Evolutionary conservation across 2,113 vertebrate species (phyloP).

Genomic region (Tautogolabrus adspersus): DNA sequence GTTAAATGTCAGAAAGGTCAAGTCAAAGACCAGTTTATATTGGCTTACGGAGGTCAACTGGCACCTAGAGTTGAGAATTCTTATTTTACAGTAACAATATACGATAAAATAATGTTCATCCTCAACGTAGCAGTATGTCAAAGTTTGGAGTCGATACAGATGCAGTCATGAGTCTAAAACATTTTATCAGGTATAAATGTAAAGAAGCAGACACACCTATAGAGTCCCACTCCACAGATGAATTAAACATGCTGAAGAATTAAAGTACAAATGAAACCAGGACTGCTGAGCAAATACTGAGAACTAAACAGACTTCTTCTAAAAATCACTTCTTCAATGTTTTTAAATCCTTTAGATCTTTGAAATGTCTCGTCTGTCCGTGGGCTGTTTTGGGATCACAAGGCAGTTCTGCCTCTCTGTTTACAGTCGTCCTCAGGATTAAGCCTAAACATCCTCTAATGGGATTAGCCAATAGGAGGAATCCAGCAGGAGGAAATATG

Average conservation of each 20-base stretch:
- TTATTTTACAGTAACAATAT: not conserved
- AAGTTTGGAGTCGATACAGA: not conserved
- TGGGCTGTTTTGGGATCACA: conserved; percentile 47
- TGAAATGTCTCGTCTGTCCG: conserved; percentile 7
- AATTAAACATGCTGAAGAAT: not conserved
- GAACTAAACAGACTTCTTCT: not conserved
- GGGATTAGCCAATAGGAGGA: conserved; percentile 56
- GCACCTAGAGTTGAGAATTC: conserved; percentile 14
- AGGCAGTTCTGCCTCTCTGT: conserved; percentile 45
- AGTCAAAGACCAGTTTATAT: conserved; percentile 71
- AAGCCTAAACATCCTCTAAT: conserved; percentile 69
- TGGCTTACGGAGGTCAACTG: conserved; percentile 59
- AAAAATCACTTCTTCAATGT: not conserved
- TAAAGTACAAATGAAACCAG: not conserved
- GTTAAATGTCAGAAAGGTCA: conserved; percentile 80
- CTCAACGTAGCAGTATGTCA: not conserved
- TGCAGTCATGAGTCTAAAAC: not conserved
- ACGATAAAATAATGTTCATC: not conserved
- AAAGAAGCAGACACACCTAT: not conserved
- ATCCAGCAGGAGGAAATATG: conserved; percentile 37
- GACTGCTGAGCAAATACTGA: not conserved
- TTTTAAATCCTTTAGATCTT: not conserved
- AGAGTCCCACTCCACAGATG: not conserved
- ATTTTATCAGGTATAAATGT: not conserved
- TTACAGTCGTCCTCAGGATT: conserved; percentile 57